These are phyloP conservation scores for Chromoteleia sp. DNA, from an alignment of 2,888 invertebrate species.

Conservation along the genomic window DNA sequence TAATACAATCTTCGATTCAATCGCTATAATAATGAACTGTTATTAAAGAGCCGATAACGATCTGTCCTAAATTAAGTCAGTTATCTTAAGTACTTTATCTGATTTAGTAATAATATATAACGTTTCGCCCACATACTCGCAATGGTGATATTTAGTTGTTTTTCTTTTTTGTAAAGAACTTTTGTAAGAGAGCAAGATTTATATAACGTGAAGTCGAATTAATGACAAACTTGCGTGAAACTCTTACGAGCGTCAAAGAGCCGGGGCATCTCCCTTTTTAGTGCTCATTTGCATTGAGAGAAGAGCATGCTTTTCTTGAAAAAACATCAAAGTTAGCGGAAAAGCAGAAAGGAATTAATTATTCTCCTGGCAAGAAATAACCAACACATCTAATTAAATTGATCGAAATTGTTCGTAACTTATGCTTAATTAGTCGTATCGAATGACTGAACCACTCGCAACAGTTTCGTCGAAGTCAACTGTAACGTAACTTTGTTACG, in stretches of 20 bases:
- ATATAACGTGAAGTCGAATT: conserved; percentile 44
- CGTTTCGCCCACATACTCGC: conserved; percentile 8
- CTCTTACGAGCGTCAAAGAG: conserved; percentile 49
- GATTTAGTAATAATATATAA: conserved; percentile 15
- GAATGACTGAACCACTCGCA: conserved; percentile 5
- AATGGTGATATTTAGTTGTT: not conserved
- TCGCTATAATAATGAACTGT: conserved; percentile 11
- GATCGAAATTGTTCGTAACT: conserved; percentile 13
- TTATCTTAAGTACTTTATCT: conserved; percentile 31
- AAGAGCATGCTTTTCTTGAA: conserved; percentile 44
- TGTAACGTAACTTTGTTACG: conserved; percentile 16
- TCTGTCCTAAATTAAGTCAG: conserved; percentile 29
- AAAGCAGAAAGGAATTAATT: conserved; percentile 20
- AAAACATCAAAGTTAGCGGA: conserved; percentile 26
- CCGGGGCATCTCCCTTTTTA: conserved; percentile 36
- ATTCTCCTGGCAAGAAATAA: conserved; percentile 16
- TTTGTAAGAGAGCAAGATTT: conserved; percentile 35
- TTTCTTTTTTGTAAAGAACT: conserved; percentile 19
- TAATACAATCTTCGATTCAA: not conserved
- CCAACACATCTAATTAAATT: conserved; percentile 29
- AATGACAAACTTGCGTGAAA: conserved; percentile 58
- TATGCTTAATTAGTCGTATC: conserved; percentile 25
- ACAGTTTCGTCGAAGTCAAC: conserved; percentile 39
- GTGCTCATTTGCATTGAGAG: conserved; percentile 53
- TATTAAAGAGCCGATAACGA: conserved; percentile 33